Conservation (phyloP, 2,888 invertebrate genomes). For the Gymnoscelis rufifasciata region DNA sequence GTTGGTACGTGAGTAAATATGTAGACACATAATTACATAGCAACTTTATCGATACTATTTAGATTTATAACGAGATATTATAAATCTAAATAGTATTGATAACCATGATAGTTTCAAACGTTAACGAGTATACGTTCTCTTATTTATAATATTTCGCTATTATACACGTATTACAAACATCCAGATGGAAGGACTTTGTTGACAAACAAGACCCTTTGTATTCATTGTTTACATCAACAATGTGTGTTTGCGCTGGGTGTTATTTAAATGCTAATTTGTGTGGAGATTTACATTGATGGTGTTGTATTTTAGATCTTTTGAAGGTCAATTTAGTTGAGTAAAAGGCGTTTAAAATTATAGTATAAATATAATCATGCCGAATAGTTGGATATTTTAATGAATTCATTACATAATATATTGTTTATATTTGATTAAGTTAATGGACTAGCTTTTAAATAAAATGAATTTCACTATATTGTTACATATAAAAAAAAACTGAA, state of each 20-base stretch:
- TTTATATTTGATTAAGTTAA: too few relatives aligned
- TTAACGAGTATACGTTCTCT: too few relatives aligned
- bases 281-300: conserved; percentile 46
- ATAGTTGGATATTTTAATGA: neutral
- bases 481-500: too few relatives aligned
- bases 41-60: too few relatives aligned
- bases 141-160: conserved; percentile 9
- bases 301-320: conserved; percentile 22
- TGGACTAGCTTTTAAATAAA: too few relatives aligned
- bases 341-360: neutral
- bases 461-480: too few relatives aligned
- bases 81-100: too few relatives aligned
- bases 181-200: conserved; percentile 54
- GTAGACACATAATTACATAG: conserved; percentile 6
- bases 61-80: too few relatives aligned
- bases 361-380: neutral
- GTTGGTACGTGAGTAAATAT: too few relatives aligned
- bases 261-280: conserved; percentile 57
- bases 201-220: conserved; percentile 63
- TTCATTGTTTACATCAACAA: conserved; percentile 63
- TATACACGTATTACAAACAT: conserved; percentile 35
- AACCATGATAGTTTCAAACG: too few relatives aligned
- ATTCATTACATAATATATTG: too few relatives aligned
- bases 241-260: conserved; percentile 52
- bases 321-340: conserved; percentile 13